Evolutionary conservation across 2,888 invertebrate species (phyloP), one percentile per base, ranked within the genome.

Genomic region (Ctenicera cuprea): DNA sequence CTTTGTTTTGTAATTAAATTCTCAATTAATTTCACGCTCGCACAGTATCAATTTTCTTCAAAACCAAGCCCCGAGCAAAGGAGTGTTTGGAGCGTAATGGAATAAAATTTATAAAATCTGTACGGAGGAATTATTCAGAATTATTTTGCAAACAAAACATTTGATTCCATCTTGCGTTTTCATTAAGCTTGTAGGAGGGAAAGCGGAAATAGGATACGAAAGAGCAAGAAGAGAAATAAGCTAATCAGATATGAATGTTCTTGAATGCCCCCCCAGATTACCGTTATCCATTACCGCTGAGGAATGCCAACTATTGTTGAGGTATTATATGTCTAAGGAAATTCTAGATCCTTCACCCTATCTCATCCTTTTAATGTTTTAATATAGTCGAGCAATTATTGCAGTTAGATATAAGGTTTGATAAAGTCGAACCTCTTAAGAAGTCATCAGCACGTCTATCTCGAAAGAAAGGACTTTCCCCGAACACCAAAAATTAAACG

Each of bases 201-300:
- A 57, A 30, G 45, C 59, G 57, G 43, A 57, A 67, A 67, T 67
- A 22, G 67, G 41, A 38, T 59, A 20, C 59, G 38, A 59, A 59
- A 59, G 59, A 59, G 59, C 37, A 65, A 71, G 48, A 65, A 71
- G 71, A 71, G 66, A 66, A 71, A 38, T 71, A 71, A 65, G 59
- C 66, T 59, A 71, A 71, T 71, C 61, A 59, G 48, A 71, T 71
- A 61, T 71, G 59, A 71, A 48, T 71, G 71, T 66, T 71, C 52
- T 59, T 57, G 43, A 67, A 69, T 69, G 38, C 69, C 62, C 57
- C 38, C 57, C 38, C 38, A 71, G 59, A 71, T 71, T 71, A 65
- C 71, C 52, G 64, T 64, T 64, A 71, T 71, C 64, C 64, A 64
- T 71, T 71, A 54, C 64, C 64, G 20, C 16, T 37, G 43, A 37